phyloP scores from a whole-genome alignment of 2,888 invertebrate genomes.

The Megamerina dolium region DNA sequence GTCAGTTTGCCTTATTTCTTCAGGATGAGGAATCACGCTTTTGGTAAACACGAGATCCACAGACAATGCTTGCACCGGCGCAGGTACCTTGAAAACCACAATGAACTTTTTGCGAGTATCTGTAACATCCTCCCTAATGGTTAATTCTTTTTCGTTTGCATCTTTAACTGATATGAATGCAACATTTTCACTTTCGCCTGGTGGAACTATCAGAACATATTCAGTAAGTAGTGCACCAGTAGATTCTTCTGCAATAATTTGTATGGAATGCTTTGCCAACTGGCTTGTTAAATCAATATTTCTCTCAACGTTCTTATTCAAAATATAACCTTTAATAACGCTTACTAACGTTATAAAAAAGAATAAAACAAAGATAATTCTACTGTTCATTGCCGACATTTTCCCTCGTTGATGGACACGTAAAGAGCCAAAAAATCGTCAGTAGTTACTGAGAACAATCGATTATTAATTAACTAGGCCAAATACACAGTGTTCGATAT shows the following conservation, averaged over 20 bases:
- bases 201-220: constrained; percentile 64
- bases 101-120: constrained; percentile 56
- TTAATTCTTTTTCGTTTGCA: constrained; percentile 56
- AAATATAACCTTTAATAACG: constrained; percentile 9
- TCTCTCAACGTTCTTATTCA: constrained; percentile 75
- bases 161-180: constrained; percentile 72
- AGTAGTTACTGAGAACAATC: too few species aligned
- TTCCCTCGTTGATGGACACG: too few species aligned
- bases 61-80: constrained; percentile 35
- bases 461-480: too few species aligned
- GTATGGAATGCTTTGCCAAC: constrained; percentile 74
- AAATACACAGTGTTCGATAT: too few species aligned
- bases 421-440: too few species aligned
- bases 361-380: too few species aligned
- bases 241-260: constrained; percentile 77
- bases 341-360: too few species aligned
- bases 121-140: constrained; percentile 52
- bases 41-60: constrained; percentile 73
- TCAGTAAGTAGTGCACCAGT: constrained; percentile 65
- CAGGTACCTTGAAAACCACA: constrained; percentile 50
- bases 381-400: too few species aligned
- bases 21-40: constrained; percentile 76
- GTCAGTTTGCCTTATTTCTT: constrained; percentile 84
- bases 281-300: constrained; percentile 83
- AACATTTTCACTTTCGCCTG: constrained; percentile 56